Base-by-base conservation (phyloP, 2,888 invertebrate genomes). In the Meandrusa payeni region DNA sequence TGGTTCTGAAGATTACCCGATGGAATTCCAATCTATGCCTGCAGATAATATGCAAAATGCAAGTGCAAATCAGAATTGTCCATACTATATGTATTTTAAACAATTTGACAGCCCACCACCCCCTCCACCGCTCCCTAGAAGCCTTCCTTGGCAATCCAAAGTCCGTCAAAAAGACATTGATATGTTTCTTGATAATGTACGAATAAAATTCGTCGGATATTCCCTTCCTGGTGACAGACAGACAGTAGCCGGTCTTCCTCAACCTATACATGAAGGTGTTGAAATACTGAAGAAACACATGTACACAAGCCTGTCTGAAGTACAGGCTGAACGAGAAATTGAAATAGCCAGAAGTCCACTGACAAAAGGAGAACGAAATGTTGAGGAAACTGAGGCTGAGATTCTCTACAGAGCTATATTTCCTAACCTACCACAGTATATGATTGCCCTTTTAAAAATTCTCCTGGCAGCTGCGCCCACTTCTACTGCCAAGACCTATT, bases 401-500 rank as follows among this genome's bases (percentile, higher is more conserved):
- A 89, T 94, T 45, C 88, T 99, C 36, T 99, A 98, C 75, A 94
- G 94, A 80, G 96, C 95, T n/a, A 95, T 99, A 90, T 81, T 98
- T 53, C 97, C 98, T 1, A 97, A 96, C 82, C 89, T 99, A 61
- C 97, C 98, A 5, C 98, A 99, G 68, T 98, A 98, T 68, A 97
- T 98, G 94, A 99, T 99, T 67, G 97, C 98, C 11, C 76, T 99
- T 40, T 85, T 99, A 36, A 99, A 99, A 89, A 97, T 99, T 57
- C 89, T 99, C 42, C 89, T 99, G 42, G 99, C 99, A 17, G 98
- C 99, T 40, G 97, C 98, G 20, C 99, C 99, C 2, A 98, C 98
- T n/a, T 97, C 97, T n/a, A 98, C 98, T 83, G 93, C 96, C 2
- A 98, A 98, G 87, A 96, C 82, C 17, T 99, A 99, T 71, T 97